These are phyloP conservation scores for Micromussa lordhowensis DNA, from an alignment of 92 coral and sea anemone species.

Conservation along the genomic window DNA sequence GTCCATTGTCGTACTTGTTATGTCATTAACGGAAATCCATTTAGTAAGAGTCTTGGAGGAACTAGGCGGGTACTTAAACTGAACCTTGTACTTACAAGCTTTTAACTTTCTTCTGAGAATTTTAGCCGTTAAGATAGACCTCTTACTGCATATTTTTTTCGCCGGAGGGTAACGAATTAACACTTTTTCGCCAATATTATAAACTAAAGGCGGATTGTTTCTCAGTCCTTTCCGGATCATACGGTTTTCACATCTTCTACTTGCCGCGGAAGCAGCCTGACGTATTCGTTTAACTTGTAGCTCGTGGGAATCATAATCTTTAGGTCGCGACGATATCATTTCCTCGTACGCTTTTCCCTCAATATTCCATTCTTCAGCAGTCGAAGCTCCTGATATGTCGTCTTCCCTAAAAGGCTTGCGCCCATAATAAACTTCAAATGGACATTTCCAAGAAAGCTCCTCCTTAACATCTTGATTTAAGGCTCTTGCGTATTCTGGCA, in stretches of 20 bases:
- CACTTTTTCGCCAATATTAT: slow-evolving; percentile 42
- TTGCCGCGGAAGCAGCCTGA: slow-evolving; percentile 29
- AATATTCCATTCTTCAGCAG: slow-evolving; percentile 42
- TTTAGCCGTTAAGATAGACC: slow-evolving; percentile 28
- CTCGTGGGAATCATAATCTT: slow-evolving; percentile 31
- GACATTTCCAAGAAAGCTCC: slow-evolving; percentile 58
- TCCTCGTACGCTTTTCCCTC: slow-evolving; percentile 14
- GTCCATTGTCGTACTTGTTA: slow-evolving; percentile 22
- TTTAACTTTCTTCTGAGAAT: slow-evolving; percentile 38
- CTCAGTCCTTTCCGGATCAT: slow-evolving; percentile 32
- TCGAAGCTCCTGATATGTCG: neutral
- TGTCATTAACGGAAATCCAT: slow-evolving; percentile 36
- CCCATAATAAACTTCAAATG: slow-evolving; percentile 60
- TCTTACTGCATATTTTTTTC: slow-evolving; percentile 36
- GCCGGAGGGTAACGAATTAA: slow-evolving; percentile 54
- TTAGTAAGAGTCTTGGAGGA: slow-evolving; percentile 38
- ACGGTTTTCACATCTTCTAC: slow-evolving; percentile 41
- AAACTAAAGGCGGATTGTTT: slow-evolving; percentile 51
- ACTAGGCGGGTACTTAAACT: slow-evolving; percentile 34
- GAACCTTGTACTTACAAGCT: slow-evolving; percentile 46
- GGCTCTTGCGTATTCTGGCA: slow-evolving; percentile 55
- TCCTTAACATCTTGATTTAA: slow-evolving; percentile 50
- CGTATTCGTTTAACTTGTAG: slow-evolving; percentile 13
- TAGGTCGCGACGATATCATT: slow-evolving; percentile 36
- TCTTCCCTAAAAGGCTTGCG: slow-evolving; percentile 28